phyloP scores from a whole-genome alignment of 2,113 vertebrate species.

The Pteropus alecto region DNA sequence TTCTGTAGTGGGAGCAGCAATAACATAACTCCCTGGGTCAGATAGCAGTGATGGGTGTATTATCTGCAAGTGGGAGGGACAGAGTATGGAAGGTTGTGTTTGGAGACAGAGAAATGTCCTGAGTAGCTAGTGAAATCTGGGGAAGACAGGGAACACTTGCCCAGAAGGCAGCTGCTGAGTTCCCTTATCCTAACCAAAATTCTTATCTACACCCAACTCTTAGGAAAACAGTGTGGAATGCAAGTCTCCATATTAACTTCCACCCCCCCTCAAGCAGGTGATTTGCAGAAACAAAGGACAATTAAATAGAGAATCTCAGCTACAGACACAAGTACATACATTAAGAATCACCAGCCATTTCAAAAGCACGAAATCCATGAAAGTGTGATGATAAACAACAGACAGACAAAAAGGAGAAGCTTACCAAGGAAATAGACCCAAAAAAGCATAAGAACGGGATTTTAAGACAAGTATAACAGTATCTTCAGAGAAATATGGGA shows the following conservation, averaged over 20 bases:
- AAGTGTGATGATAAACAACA: not conserved
- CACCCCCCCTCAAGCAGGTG: not conserved
- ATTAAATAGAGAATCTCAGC: not conserved
- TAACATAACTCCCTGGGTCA: not conserved
- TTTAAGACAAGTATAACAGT: not conserved
- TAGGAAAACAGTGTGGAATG: not conserved
- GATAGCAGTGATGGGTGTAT: not conserved
- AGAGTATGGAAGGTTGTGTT: not conserved
- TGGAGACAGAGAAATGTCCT: not conserved
- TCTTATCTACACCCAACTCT: not conserved
- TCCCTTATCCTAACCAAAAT: not conserved
- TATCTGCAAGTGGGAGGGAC: not conserved
- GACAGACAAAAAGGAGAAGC: not conserved
- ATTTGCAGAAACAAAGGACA: not conserved
- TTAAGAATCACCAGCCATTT: not conserved
- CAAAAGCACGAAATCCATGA: not conserved
- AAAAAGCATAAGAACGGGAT: not conserved
- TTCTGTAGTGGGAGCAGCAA: not conserved
- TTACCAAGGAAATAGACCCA: not conserved
- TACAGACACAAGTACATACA: not conserved
- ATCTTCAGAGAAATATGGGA: not conserved
- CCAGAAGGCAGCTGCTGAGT: not conserved
- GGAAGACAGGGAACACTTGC: not conserved
- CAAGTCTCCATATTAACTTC: not conserved
- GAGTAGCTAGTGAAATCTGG: not conserved